Conservation (phyloP, 2,113 vertebrate species). For the Oncorhynchus keta region DNA sequence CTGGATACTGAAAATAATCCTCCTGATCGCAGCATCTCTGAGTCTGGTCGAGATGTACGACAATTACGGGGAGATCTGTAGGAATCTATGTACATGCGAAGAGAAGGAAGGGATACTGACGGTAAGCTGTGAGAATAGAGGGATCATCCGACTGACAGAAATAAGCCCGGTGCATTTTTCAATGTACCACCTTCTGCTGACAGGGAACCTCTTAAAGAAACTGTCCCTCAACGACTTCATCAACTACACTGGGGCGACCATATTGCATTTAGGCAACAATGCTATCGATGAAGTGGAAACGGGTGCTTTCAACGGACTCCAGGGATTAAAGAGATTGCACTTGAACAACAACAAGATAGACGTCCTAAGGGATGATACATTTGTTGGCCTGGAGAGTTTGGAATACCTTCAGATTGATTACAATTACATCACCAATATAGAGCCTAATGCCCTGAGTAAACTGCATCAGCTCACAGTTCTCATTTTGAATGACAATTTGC, state of each 20-base stretch:
- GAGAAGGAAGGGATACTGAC: conserved; percentile 94
- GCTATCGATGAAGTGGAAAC: conserved; percentile 94
- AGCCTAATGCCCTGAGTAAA: conserved; percentile 86
- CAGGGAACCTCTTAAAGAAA: conserved; percentile 92
- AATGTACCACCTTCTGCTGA: conserved; percentile 90
- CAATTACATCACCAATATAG: conserved; percentile 91
- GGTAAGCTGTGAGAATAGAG: conserved; percentile 96
- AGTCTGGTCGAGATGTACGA: conserved; percentile 94
- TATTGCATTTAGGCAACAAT: conserved; percentile 95
- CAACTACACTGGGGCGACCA: conserved; percentile 94
- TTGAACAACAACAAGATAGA: conserved; percentile 98
- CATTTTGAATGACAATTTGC: conserved; percentile 96
- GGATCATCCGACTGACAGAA: conserved; percentile 92
- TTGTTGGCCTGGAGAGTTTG: conserved; percentile 91
- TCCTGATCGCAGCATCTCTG: conserved; percentile 92
- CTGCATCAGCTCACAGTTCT: conserved; percentile 93
- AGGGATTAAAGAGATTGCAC: conserved; percentile 89
- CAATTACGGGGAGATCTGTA: conserved; percentile 97
- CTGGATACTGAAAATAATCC: conserved; percentile 94
- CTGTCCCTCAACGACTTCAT: conserved; percentile 92
- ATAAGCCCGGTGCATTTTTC: conserved; percentile 92
- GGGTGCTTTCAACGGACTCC: conserved; percentile 93
- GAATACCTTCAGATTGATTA: conserved; percentile 99
- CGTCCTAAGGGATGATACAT: conserved; percentile 89
- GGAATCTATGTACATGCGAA: conserved; percentile 93